phyloP scores from a whole-genome alignment of 2,888 invertebrate genomes.

The Dyspetes luteomarginatus region DNA sequence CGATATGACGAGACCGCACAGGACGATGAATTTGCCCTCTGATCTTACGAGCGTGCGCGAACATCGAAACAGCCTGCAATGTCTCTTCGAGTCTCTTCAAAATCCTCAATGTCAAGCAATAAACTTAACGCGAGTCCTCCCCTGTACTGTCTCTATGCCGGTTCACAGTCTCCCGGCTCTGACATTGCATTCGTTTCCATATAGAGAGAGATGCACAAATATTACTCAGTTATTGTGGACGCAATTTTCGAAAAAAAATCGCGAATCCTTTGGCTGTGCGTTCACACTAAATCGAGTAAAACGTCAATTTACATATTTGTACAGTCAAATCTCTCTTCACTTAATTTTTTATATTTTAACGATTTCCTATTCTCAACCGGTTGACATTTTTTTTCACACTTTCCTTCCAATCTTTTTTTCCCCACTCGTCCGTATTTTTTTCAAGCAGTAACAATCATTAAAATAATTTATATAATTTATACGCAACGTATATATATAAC shows the following conservation, averaged over 20 bases:
- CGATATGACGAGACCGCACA: conserved; percentile 1
- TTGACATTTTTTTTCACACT: too few species aligned
- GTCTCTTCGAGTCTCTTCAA: background rate
- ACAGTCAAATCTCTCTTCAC: too few species aligned
- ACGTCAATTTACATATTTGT: background rate
- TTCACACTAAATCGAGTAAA: background rate
- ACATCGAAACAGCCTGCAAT: conserved; percentile 19
- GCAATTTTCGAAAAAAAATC: conserved; percentile 23
- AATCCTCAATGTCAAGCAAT: background rate
- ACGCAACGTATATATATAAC: too few species aligned
- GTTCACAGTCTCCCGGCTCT: conserved; percentile 1
- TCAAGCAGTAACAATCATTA: too few species aligned
- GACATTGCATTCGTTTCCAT: conserved; percentile 42
- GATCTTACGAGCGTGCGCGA: conserved; percentile 25
- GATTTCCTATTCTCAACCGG: too few species aligned
- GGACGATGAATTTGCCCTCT: conserved; percentile 39
- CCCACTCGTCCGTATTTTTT: too few species aligned
- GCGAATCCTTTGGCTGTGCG: conserved; percentile 12
- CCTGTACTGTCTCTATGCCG: background rate
- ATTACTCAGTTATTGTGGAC: conserved; percentile 47
- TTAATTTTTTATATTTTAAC: too few species aligned
- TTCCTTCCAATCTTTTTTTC: too few species aligned
- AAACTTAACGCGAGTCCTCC: background rate
- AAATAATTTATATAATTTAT: too few species aligned
- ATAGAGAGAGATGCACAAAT: conserved; percentile 39